Base-by-base conservation (phyloP, 2,888 invertebrate species). In the Allygus modestus region DNA sequence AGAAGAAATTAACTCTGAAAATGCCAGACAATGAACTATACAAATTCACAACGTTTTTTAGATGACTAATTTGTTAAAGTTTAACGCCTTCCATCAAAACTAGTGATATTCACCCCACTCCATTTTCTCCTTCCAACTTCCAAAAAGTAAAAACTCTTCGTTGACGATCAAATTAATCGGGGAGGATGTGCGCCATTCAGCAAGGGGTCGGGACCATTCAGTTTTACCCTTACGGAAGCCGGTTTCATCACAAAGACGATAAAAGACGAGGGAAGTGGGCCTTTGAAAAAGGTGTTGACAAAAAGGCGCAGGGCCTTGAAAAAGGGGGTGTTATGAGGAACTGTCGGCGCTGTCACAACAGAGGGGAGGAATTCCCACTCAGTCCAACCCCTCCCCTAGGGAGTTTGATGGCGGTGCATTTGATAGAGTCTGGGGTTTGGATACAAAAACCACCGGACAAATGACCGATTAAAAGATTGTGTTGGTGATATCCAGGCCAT, bases 261-360 rank as follows among this genome's bases (percentile, higher is more conserved):
- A 77, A 77, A 51, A 77, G 77, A 77, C 23, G 51, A 23, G 41
- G 77, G 46, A 51, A 77, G 26, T 46, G 77, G 20, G 71, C 71
- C 37, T 20, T 41, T 41, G 41, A 46, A 77, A 46, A 51, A 77
- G 77, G 77, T 77, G 77, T 77, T 77, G 77, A 77, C 77, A 77
- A 77, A 46, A 46, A 51, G 77, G 77, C 41, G 77, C 46, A 17
- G 28, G 65, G 31, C 65, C 31, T 28, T 7, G 28, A 31, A 65
- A 65, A 65, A 65, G 54, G 43, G 71, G 73, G 77, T 77, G 77
- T 77, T 77, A 77, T 77, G 77, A 77, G 7, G 77, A 51, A 23
- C 77, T 77, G 77, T 77, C 77, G 15, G 51, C 7, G 7, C 43
- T 77, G 77, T 77, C 77, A 77, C 46, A 77, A 77, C 77, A 77